Evolutionary conservation across 1,140 invertebrate species (phyloP), one percentile per base, ranked within the genome.

Genomic region (Apocrypta bakeri): DNA sequence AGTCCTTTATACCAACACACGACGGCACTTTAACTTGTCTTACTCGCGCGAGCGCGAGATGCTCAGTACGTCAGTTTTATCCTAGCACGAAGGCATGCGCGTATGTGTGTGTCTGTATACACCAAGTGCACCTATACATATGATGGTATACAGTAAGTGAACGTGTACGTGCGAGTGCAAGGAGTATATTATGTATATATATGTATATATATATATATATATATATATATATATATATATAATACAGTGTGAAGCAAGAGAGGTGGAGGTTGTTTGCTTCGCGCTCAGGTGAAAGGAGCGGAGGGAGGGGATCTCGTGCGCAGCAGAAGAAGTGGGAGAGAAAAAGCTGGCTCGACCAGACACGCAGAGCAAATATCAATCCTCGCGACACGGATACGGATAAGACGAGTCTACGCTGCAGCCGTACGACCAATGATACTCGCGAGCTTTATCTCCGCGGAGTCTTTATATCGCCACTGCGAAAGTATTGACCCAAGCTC

Each of bases 381-480:
- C 24, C 69, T 72, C 69, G 33, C n/a, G 14, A 17, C n/a, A 72
- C 42, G 61, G 48, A 72, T 21, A 69, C 64, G 42, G 63, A 64
- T 77, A 83, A n/a, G 63, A 33, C n/a, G 74, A 75, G 76, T 27
- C 72, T 48, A 33, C 48, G 83, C 40, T 61, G 74, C 82, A 61
- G 42, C 21, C n/a, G n/a, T n/a, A n/a, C 86, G 85, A 86, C 91
- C 90, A 92, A 92, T 92, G 87, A 89, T 87, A 89, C 87, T 85
- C 85, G 82, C 75, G 83, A 86, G 84, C 84, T 89, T 90, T 91
- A 92, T 92, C 91, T 89, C 40, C 17, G 56, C 84, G 84, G 88
- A 87, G 88, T 86, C 87, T 87, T 90, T 90, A 90, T 91, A 89
- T 89, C 76, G 81, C 21, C 77, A 63, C 87, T 27, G 88, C 73